These are phyloP conservation scores for Sebastes taczanowskii DNA, from an alignment of 2,797 vertebrate genomes.

Conservation along the genomic window DNA sequence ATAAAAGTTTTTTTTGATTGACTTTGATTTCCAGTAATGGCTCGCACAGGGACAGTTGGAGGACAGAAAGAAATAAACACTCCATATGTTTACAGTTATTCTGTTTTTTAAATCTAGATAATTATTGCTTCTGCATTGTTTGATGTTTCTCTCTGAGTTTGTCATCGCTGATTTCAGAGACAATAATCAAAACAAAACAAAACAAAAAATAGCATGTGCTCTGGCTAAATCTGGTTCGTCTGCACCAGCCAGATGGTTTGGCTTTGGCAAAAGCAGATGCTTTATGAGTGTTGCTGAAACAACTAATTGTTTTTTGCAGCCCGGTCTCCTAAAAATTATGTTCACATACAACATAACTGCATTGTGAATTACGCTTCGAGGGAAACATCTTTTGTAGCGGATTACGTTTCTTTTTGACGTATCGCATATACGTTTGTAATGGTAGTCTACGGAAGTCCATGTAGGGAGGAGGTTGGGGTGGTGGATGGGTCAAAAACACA, in stretches of 20 bases:
- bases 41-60: constrained; percentile 1
- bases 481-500: no score
- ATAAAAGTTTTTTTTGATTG: neutral
- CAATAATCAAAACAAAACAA: constrained; percentile 8
- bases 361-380: no score
- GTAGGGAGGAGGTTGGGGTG: no score
- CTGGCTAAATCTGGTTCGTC: neutral
- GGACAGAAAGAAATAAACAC: neutral
- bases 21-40: constrained; percentile 14
- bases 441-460: no score
- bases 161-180: constrained; percentile 11
- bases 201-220: neutral
- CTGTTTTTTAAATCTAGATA: neutral
- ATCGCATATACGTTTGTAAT: no score
- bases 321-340: neutral
- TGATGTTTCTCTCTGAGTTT: neutral
- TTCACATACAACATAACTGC: no score
- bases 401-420: no score
- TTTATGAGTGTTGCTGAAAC: neutral
- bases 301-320: neutral
- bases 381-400: no score
- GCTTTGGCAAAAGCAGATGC: neutral
- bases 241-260: neutral
- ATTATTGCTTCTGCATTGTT: neutral
- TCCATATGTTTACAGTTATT: neutral